Conservation (phyloP, 2,797 vertebrate species). For the Liasis olivaceus region DNA sequence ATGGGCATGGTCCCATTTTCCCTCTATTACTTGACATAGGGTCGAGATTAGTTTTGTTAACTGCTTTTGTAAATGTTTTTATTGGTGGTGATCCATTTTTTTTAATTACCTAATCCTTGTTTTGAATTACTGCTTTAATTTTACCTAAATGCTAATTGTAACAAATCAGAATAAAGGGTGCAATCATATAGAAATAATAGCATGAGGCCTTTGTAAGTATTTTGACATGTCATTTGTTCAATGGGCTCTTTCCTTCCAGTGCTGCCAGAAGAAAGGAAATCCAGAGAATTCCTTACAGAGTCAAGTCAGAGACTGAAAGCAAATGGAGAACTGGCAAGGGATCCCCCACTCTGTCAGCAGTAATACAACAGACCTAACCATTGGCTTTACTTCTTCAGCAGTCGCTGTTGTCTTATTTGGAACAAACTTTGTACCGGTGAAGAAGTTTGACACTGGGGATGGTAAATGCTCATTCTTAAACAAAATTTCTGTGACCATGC, state of each 20-base stretch:
- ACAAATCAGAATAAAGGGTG: background rate
- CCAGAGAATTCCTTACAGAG: background rate
- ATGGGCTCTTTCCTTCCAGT: conserved; percentile 58
- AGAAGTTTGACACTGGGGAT: conserved; percentile 88
- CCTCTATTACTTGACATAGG: background rate
- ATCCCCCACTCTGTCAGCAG: conserved; percentile 42
- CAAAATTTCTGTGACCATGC: background rate
- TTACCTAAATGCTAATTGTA: background rate
- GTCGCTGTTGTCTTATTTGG: conserved; percentile 84
- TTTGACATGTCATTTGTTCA: background rate
- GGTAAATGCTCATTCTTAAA: conserved; percentile 72
- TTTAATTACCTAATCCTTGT: background rate
- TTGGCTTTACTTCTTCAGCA: conserved; percentile 80
- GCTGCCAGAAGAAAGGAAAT: conserved; percentile 43
- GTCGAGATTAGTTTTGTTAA: background rate
- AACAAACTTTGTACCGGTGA: conserved; percentile 88
- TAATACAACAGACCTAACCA: conserved; percentile 69
- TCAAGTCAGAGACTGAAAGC: background rate
- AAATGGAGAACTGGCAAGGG: conserved; percentile 8
- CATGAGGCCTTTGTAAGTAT: background rate
- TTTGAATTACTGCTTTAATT: background rate
- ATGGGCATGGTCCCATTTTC: background rate
- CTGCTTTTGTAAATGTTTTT: background rate
- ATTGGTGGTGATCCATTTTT: background rate
- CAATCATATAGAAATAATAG: background rate